Evolutionary conservation across 2,797 vertebrate species (phyloP), one percentile per base, ranked within the genome.

Genomic region (Rousettus madagascariensis): DNA sequence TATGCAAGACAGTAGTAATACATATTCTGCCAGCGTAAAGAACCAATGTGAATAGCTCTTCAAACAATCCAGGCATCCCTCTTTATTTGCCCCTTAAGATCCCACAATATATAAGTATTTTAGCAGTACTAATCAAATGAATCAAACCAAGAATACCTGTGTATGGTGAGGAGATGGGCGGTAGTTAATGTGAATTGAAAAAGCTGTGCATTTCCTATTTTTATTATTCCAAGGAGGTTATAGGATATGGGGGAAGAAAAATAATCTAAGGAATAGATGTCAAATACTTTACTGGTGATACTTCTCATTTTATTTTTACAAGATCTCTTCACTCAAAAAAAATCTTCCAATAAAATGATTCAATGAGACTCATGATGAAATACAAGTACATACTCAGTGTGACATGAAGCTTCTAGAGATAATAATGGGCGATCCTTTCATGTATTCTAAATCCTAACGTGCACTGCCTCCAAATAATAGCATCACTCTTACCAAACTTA

Each of bases 321-420:
- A 51, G 38, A 75, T 24, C 26, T 63, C 9, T 46, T 46, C 28
- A 24, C 59, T 38, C 38, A 86, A 83, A n/a, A 53, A 68, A 43
- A 63, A 88, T n/a, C n/a, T 80, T 83, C 4, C 78, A 72, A 72
- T 61, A 82, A 83, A 91, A 83, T 30, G 19, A 63, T 38, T 71
- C 77, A 24, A 6, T 80, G 41, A 72, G 41, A 91, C 19, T 72
- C 17, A 91, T 61, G 6, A 80, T 6, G 19, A 33, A 36, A 10
- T 71, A 59, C 63, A 69, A 38, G 17, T 38, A 82, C 12, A 49
- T 24, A 61, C 24, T 82, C 9, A 51, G 1, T 30, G 8, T 51
- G 41, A 49, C 33, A 71, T 30, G 49, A 61, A 49, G 26, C 19
- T 71, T 38, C 65, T 8, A 36, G 30, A 59, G 11, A 69, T 57